These are phyloP conservation scores for Ephestia elutella DNA, from an alignment of 1,140 invertebrate genomes.

Conservation along the genomic window DNA sequence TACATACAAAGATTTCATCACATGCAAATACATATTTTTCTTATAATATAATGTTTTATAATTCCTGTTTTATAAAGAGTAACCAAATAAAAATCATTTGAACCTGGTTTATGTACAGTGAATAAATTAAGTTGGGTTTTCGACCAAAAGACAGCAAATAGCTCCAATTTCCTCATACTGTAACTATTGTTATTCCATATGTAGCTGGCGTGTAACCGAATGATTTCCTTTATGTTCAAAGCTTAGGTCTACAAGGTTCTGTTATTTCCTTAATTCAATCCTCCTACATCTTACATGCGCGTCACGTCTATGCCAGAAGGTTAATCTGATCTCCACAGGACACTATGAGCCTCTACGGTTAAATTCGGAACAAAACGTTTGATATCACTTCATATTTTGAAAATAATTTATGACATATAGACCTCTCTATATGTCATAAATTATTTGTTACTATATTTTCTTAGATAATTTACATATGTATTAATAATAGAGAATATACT, in stretches of 20 bases:
- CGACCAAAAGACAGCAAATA: not conserved
- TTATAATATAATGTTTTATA: no score
- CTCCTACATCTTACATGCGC: not conserved
- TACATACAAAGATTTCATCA: no score
- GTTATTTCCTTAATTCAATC: conserved; percentile 5
- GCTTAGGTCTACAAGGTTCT: not conserved
- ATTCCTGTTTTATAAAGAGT: no score
- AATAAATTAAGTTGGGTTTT: not conserved
- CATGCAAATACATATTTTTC: no score
- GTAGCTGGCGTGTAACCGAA: not conserved
- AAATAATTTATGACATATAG: no score
- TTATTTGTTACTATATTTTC: no score
- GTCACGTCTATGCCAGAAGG: not conserved
- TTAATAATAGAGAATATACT: no score
- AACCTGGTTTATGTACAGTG: no score
- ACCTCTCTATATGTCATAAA: no score
- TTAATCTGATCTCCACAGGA: not conserved
- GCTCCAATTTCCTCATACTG: not conserved
- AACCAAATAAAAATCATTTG: no score
- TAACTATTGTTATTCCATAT: not conserved
- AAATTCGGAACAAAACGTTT: not conserved
- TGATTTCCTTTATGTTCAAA: conserved; percentile 3
- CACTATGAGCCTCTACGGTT: not conserved
- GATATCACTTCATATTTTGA: no score
- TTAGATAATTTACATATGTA: no score